phyloP scores from a whole-genome alignment of 2,888 invertebrate genomes.

The Biston stratarius region DNA sequence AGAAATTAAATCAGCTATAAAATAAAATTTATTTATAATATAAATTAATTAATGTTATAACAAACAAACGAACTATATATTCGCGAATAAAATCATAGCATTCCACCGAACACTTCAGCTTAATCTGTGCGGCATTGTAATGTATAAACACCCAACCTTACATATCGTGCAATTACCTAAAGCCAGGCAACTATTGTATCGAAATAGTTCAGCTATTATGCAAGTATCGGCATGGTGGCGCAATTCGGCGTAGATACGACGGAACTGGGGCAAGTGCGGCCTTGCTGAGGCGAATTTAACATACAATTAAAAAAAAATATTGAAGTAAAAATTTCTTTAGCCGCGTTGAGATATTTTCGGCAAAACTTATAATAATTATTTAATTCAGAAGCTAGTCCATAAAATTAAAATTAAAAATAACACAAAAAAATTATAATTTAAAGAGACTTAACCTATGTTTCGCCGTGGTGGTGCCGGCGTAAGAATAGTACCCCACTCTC shows the following conservation, averaged over 20 bases:
- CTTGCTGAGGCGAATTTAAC: slow-evolving; percentile 37
- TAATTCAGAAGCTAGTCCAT: too few relatives aligned
- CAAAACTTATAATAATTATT: too few relatives aligned
- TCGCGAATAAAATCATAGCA: background rate
- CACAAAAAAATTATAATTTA: too few relatives aligned
- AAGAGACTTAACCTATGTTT: too few relatives aligned
- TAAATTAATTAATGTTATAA: too few relatives aligned
- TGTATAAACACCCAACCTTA: slow-evolving; percentile 41
- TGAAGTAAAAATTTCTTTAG: background rate
- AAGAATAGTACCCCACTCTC: too few relatives aligned
- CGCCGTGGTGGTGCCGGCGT: too few relatives aligned
- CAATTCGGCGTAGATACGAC: slow-evolving; percentile 73
- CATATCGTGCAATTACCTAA: slow-evolving; percentile 56
- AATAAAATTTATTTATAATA: too few relatives aligned
- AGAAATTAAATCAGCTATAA: too few relatives aligned
- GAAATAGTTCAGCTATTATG: slow-evolving; percentile 80
- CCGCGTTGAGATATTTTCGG: background rate
- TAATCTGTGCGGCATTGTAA: slow-evolving; percentile 17
- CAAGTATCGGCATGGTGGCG: slow-evolving; percentile 69
- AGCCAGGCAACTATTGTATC: slow-evolving; percentile 65
- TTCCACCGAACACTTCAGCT: background rate
- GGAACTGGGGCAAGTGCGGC: slow-evolving; percentile 73
- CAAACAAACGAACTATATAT: background rate
- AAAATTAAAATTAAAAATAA: too few relatives aligned
- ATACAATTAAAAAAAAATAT: background rate